Evolutionary conservation across 2,113 vertebrate genomes (phyloP).

Genomic region (Labeo catla): DNA sequence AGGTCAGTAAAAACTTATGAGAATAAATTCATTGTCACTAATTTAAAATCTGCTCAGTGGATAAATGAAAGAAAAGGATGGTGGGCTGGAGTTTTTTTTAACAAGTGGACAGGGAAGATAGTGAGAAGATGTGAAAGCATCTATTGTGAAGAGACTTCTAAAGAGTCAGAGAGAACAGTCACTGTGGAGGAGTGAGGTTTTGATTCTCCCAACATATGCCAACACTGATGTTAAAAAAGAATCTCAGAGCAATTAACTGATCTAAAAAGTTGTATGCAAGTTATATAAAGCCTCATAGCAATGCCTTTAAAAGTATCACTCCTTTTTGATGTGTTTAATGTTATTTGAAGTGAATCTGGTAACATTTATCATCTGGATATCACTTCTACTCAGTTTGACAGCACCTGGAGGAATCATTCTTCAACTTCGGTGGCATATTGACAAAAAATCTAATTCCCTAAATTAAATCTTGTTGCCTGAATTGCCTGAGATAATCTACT

Average conservation of each 20-base stretch:
- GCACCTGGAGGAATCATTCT: background rate
- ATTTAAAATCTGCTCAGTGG: background rate
- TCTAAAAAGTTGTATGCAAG: background rate
- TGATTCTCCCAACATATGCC: background rate
- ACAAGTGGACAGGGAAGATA: background rate
- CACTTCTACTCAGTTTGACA: background rate
- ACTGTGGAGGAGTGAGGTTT: conserved; percentile 1
- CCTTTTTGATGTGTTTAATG: background rate
- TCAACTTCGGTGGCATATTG: background rate
- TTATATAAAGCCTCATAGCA: background rate
- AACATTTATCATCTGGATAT: background rate
- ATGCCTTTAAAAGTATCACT: background rate
- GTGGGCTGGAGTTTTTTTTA: background rate
- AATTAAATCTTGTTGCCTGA: background rate
- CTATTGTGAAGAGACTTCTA: conserved; percentile 10
- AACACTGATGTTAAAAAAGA: background rate
- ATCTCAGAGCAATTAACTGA: conserved; percentile 18
- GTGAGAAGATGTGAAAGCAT: background rate
- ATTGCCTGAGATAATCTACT: no score
- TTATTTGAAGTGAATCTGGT: background rate
- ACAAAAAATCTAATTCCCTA: background rate
- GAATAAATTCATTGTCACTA: background rate
- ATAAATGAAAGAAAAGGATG: background rate
- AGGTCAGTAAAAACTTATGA: conserved; percentile 29
- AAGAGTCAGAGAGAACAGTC: conserved; percentile 10